These are phyloP conservation scores for Noctua pronuba DNA, from an alignment of 2,888 invertebrate genomes.

Conservation along the genomic window DNA sequence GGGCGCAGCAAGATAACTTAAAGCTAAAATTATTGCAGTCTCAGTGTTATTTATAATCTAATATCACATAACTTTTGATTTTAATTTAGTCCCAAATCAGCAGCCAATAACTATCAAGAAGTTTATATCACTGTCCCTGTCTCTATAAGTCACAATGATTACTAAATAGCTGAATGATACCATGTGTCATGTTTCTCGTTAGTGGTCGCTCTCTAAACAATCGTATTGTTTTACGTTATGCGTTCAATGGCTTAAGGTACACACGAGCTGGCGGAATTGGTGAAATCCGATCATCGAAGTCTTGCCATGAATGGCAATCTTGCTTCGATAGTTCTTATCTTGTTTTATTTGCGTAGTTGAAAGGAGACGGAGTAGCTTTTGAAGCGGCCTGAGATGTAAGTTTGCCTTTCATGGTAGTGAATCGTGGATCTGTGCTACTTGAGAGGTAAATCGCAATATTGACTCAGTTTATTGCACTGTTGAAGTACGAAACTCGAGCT, in stretches of 20 bases:
- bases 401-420: conserved; percentile 50
- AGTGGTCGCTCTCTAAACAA: conserved; percentile 57
- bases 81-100: conserved; percentile 1
- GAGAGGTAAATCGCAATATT: conserved; percentile 22
- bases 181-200: conserved; percentile 31
- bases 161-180: conserved; percentile 40
- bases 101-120: background rate
- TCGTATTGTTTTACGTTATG: conserved; percentile 65
- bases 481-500: conserved; percentile 18
- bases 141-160: conserved; percentile 28
- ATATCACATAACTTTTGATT: no score
- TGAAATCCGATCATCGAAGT: conserved; percentile 68
- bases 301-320: conserved; percentile 64
- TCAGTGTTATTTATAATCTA: no score
- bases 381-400: conserved; percentile 23
- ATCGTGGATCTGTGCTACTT: conserved; percentile 18
- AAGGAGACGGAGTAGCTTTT: conserved; percentile 44
- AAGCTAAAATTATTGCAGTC: no score
- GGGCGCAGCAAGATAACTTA: no score
- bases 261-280: conserved; percentile 63
- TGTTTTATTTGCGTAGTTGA: conserved; percentile 44
- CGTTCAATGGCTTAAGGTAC: conserved; percentile 62
- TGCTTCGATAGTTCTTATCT: conserved; percentile 36
- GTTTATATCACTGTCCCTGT: conserved; percentile 6
- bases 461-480: conserved; percentile 9